Evolutionary conservation across 2,113 vertebrate genomes (phyloP).

Genomic region (Oryzias woworae): DNA sequence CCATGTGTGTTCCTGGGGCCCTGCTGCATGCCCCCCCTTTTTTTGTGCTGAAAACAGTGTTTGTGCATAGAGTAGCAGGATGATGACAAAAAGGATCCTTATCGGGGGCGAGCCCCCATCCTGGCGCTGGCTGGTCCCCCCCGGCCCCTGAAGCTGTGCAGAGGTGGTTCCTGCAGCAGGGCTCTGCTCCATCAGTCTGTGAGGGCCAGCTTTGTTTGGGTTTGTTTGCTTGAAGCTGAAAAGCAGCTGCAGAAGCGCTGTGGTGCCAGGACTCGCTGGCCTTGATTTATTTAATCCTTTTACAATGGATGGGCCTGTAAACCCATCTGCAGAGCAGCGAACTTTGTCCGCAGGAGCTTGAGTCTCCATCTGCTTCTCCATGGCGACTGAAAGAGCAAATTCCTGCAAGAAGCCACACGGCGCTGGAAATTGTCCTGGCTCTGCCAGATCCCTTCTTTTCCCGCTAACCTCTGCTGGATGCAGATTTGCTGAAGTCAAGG

Average conservation of each 20-base stretch:
- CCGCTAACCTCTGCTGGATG: slow-evolving; percentile 51
- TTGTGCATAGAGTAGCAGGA: too few species aligned
- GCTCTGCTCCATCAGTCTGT: slow-evolving; percentile 36
- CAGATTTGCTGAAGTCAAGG: too few species aligned
- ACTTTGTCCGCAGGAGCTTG: slow-evolving; percentile 73
- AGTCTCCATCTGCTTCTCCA: slow-evolving; percentile 70
- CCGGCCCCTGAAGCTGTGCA: background rate
- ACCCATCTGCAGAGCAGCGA: slow-evolving; percentile 66
- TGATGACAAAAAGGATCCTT: too few species aligned
- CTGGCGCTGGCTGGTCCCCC: too few species aligned
- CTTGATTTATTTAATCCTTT: slow-evolving; percentile 76
- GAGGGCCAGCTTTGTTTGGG: slow-evolving; percentile 59
- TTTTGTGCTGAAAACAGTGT: too few species aligned
- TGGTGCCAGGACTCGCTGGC: slow-evolving; percentile 50
- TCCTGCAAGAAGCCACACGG: slow-evolving; percentile 64
- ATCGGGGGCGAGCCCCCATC: too few species aligned
- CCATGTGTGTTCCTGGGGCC: too few species aligned
- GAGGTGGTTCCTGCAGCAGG: slow-evolving; percentile 45
- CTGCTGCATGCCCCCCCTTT: too few species aligned
- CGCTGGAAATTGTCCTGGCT: slow-evolving; percentile 45
- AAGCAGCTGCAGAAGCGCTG: slow-evolving; percentile 30
- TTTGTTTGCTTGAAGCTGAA: slow-evolving; percentile 56
- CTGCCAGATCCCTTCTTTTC: slow-evolving; percentile 36
- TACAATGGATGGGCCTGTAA: slow-evolving; percentile 69
- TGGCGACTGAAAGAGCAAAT: slow-evolving; percentile 72